Evolutionary conservation across 2,797 vertebrate genomes (phyloP), one percentile per base, ranked within the genome.

Genomic region (Leptatherina wallacei): DNA sequence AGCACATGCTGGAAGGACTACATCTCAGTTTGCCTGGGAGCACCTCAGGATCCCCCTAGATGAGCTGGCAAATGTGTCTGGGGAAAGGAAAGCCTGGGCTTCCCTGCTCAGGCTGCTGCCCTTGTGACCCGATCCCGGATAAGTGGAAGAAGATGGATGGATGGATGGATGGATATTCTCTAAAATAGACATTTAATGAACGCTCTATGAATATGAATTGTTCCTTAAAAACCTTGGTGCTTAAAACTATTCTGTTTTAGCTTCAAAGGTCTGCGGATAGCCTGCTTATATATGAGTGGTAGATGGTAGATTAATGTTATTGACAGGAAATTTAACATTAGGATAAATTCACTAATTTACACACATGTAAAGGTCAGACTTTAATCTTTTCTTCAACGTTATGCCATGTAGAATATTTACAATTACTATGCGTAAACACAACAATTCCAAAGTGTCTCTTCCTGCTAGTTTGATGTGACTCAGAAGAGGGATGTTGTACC

Each of bases 101-200:
- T 32, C 30, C 30, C 30, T 32, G 30, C 30, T 32, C 30, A 32
- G 30, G 30, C 3, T 32, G 30, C 30, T 32, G 30, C 30, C 30
- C 30, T 32, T 6, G 6, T 6, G 6, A 32, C 30, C 6, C 30
- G 6, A 6, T 32, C 30, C 6, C 3, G 3, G 30, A 32, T 2
- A 32, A 32, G 30, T 6, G 30, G 30, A 32, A 32, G 30, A 32
- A 32, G 30, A 32, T 32, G 3, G 6, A 32, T 32, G 30, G 30
- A 32, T 32, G 30, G 30, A 32, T 32, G 30, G 30, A 32, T 32
- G 30, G 30, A 32, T 32, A 27, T 27, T 27, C 3, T 22, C 67
- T 65, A 22, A 61, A 75, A 68, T 63, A 88, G 75, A 69, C 33
- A 42, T 64, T 64, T 73, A 57, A 64, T 73, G 69, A 86, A 72